These are phyloP conservation scores for Hirudo medicinalis DNA, from an alignment of 1,140 invertebrate genomes.

Conservation along the genomic window DNA sequence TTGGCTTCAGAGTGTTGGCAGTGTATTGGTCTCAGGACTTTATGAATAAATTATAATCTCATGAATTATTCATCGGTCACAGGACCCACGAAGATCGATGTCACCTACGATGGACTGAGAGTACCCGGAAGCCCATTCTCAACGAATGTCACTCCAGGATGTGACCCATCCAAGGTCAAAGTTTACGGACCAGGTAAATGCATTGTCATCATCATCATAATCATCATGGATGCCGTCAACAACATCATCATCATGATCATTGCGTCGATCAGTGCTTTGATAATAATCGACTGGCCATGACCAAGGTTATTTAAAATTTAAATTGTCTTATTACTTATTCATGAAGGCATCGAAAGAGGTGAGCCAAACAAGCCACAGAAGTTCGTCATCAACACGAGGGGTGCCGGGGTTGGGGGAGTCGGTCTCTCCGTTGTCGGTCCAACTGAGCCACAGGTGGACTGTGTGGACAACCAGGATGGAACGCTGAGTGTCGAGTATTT, in stretches of 20 bases:
- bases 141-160: slow-evolving; percentile 62
- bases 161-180: slow-evolving; percentile 52
- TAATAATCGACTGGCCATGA: neutral
- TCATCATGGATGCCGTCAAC: neutral
- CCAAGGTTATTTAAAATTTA: too few species aligned
- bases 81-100: slow-evolving; percentile 67
- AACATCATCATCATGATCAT: slow-evolving; percentile 4
- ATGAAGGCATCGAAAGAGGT: slow-evolving; percentile 36
- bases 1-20: too few species aligned
- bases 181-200: slow-evolving; percentile 39
- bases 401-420: slow-evolving; percentile 70
- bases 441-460: slow-evolving; percentile 70
- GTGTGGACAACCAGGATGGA: slow-evolving; percentile 71
- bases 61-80: slow-evolving; percentile 24
- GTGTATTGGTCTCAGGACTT: neutral
- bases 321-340: neutral
- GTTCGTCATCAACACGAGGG: slow-evolving; percentile 54
- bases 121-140: slow-evolving; percentile 68
- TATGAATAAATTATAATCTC: neutral
- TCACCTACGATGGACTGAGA: slow-evolving; percentile 66
- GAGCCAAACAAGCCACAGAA: slow-evolving; percentile 41
- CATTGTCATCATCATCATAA: neutral
- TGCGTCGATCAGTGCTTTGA: neutral
- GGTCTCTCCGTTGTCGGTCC: slow-evolving; percentile 67
- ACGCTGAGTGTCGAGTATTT: slow-evolving; percentile 75